Percentiles rank a stretch among this genome's conserved stretches.
These are phyloP conservation scores for Beris chalybata DNA, from an alignment of 2,888 invertebrate species.

Conservation along the genomic window DNA sequence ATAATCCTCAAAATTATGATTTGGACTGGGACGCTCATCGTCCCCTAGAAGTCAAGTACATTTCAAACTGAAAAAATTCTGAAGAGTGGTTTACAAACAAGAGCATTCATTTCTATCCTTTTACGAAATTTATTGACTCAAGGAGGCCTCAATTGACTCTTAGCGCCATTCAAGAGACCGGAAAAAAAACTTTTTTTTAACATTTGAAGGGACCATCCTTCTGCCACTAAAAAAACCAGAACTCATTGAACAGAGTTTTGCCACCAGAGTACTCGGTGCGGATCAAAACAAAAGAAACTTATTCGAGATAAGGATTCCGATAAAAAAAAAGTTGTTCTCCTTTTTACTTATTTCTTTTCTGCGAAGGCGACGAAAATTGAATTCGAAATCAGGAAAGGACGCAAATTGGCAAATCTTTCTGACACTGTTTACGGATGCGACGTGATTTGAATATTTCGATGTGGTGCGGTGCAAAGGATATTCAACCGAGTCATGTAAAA, in stretches of 20 bases:
- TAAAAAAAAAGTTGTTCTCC: constrained; percentile 20
- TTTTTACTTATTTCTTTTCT: background rate
- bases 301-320: constrained; percentile 17
- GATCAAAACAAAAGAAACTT: constrained; percentile 27
- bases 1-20: too few species aligned
- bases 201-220: too few species aligned
- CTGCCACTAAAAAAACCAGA: background rate
- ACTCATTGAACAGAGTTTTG: constrained; percentile 24
- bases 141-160: constrained; percentile 21
- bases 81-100: constrained; percentile 18
- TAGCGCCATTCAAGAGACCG: constrained; percentile 24
- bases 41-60: too few species aligned
- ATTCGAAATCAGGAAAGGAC: constrained; percentile 32
- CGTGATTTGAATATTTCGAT: constrained; percentile 30
- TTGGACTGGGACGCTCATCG: too few species aligned
- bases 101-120: constrained; percentile 9
- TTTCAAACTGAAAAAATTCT: constrained; percentile 6
- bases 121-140: constrained; percentile 14
- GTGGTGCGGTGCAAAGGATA: constrained; percentile 11
- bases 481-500: constrained; percentile 6
- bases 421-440: constrained; percentile 29
- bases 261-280: constrained; percentile 8
- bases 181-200: constrained; percentile 10
- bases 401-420: constrained; percentile 33
- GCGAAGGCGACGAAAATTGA: constrained; percentile 30